Base-by-base conservation (phyloP, 2,888 invertebrate species). In the Palloptera scutellata region DNA sequence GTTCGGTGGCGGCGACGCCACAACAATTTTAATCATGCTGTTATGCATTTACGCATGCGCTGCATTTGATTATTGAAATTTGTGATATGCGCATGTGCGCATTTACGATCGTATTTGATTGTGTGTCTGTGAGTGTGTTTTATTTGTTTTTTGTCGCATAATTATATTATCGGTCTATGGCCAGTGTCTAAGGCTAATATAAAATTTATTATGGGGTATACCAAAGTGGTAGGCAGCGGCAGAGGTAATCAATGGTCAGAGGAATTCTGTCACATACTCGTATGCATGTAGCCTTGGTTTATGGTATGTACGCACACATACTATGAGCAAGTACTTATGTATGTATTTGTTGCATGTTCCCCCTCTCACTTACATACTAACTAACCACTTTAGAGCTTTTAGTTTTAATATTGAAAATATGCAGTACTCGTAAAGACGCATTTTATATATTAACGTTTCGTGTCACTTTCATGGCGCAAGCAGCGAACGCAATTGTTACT, bases 1-100 rank as follows among this genome's bases (percentile, higher is more conserved):
- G n/a, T n/a, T n/a, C n/a, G n/a, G n/a, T n/a, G n/a, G n/a, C n/a
- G n/a, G n/a, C n/a, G n/a, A n/a, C n/a, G n/a, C n/a, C n/a, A 2
- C 30, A 30, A 30, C 6, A 30, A 30, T 30, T 30, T 30, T 30
- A 30, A 30, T 30, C 30, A 79, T 76, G 66, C 48, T 79, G 78
- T 79, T 80, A 79, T 78, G 78, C 78, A 79, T 75, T 79, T 78
- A 74, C 75, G 75, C 80, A 79, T 79, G 79, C 73, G 72, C 70
- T 78, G 80, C 78, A 78, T 78, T 79, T 69, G 12, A 58, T 30
- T 30, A 30, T 30, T 6, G 30, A 30, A n/a, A n/a, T n/a, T n/a
- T n/a, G n/a, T n/a, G n/a, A n/a, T n/a, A n/a, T n/a, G n/a, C n/a
- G n/a, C n/a, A 30, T 30, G 6, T 30, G 30, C 6, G 30, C 30